Evolutionary conservation across 1,140 invertebrate genomes (phyloP), one percentile per base, ranked within the genome.

Genomic region (Caenorhabditis tropicalis): DNA sequence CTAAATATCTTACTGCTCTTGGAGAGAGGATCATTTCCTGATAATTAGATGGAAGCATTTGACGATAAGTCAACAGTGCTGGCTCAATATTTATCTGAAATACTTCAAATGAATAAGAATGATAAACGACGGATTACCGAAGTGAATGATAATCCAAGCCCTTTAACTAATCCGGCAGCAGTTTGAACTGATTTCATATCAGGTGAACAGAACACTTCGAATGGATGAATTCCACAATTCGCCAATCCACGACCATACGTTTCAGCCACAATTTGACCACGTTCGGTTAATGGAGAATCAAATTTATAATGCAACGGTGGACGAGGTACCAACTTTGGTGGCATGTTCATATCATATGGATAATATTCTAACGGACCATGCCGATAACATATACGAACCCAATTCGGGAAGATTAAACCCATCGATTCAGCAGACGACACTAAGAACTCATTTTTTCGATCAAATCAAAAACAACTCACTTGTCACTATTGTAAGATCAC

Each of bases 311-410:
- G 74, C 5, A 58, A 46, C 2, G 80, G 83, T 27, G 46, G 36
- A 2, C 83, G 43, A 27, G 36, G 70, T 4, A 56, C 16, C 0
- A 84, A 21, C 12, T 33, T 53, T 12, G 80, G 83, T 24, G 83
- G 83, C 83, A 84, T 84, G 29, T 84, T 84, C 83, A 84, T 56
- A 43, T 84, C 83, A 43, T 53, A 84, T 16, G 83, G 83, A 12
- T 39, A 15, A 27, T 84, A 84, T 27, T 58, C 51, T 9, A 31
- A 12, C 27, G 58, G 58, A 27, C 53, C 49, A 43, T 29, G 65
- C 21, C 65, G 65, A 53, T 80, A 82, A 27, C 74, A 80, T 5
- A 84, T 4, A 16, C 83, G 70, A 24, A 82, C 49, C 83, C 83
- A 84, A 19, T 53, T 39, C 6, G 83, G 83, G 39, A 84, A 84